Base-by-base conservation (phyloP, 1,140 invertebrate genomes). In the honey bee (Apis mellifera) region DNA sequence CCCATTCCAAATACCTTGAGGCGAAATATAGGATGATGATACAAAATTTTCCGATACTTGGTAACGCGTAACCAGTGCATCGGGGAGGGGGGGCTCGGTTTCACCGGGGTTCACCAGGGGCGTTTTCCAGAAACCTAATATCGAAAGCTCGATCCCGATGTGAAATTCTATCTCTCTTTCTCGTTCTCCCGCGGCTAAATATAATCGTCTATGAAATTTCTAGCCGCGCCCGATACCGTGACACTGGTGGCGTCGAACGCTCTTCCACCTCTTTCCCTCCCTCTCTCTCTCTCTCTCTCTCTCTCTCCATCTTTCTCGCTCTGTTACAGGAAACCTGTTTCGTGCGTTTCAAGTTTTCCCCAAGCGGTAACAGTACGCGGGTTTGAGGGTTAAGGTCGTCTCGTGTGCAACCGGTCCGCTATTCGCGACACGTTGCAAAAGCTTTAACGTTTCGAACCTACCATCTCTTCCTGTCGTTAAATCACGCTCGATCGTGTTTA, bases 351-450 rank as follows among this genome's bases (percentile, higher is more conserved):
- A 79, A 79, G 82, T 79, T 83, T 83, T 83, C 82, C 69, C 73
- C 66, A 55, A 83, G 68, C 66, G 55, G 78, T 81, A 84, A 84
- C 82, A 80, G 78, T 82, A 74, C 71, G 83, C 83, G 52, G 54
- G 59, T 84, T 84, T 82, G 74, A 84, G 83, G 83, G 83, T 84
- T 84, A 84, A 84, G 83, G 83, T 84, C 83, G 83, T 84, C 59
- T 17, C 26, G 55, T 54, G 32, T 65, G 59, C 69, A 70, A 83
- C 82, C 82, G 82, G 76, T 72, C 69, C 76, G 81, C 75, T 83
- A 83, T 78, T 69, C 81, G 59, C 66, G 66, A 76, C 74, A 66
- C 54, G 54, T 57, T 15, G 50, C 32, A 42, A 17, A 26, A 82
- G 54, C 73, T 70, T 70, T 55, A 54, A 69, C 26, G 32, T 42